Conservation (phyloP, 2,797 vertebrate genomes). For the Hyperoplus lanceolatus region DNA sequence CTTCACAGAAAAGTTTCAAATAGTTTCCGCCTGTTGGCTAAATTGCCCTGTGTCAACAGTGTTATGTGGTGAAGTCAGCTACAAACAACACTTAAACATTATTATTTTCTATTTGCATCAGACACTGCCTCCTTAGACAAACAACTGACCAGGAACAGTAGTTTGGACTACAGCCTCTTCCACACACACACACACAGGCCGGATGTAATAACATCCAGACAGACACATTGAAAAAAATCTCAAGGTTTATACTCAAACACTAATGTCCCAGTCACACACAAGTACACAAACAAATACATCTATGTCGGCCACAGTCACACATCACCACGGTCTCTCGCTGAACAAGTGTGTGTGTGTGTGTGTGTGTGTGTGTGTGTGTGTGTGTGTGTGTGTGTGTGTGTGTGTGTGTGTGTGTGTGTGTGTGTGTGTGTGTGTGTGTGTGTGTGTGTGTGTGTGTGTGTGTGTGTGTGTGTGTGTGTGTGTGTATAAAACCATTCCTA, state of each 20-base stretch:
- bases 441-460: conserved; percentile 7
- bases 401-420: conserved; percentile 3
- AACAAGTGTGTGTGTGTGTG: conserved; percentile 15
- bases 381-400: conserved; percentile 7
- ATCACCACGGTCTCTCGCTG: conserved; percentile 30
- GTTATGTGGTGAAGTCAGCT: conserved; percentile 30
- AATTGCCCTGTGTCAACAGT: conserved; percentile 38
- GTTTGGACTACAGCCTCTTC: conserved; percentile 35
- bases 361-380: conserved; percentile 6
- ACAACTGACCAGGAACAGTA: conserved; percentile 50
- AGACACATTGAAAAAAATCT: too few relatives aligned
- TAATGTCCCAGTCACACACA: conserved; percentile 5
- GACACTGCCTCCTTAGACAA: conserved; percentile 52
- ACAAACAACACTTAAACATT: neutral
- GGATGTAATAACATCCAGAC: conserved; percentile 23
- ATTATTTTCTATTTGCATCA: conserved; percentile 37
- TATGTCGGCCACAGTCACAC: conserved; percentile 43
- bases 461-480: conserved; percentile 11
- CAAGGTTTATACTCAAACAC: conserved; percentile 29
- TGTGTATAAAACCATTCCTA: conserved; percentile 34
- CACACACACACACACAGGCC: conserved; percentile 18
- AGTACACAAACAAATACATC: neutral
- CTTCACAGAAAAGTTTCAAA: conserved; percentile 23
- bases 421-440: conserved; percentile 6
- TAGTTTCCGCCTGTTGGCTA: conserved; percentile 52